These are phyloP conservation scores for Misgurnus mizolepis DNA, from an alignment of 2,113 vertebrate genomes.

Conservation along the genomic window DNA sequence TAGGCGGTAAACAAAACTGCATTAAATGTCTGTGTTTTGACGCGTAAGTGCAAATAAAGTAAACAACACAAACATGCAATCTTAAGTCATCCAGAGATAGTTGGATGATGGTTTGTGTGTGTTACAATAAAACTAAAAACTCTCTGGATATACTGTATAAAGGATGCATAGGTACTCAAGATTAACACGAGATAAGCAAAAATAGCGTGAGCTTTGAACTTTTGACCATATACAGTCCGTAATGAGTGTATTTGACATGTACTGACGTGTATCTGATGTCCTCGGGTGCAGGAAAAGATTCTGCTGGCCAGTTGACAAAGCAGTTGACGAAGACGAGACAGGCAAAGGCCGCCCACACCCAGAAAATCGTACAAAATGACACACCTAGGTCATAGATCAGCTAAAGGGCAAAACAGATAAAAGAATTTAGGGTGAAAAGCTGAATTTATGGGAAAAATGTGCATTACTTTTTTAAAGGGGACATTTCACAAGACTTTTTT, in stretches of 20 bases:
- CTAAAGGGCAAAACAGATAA: conserved; percentile 67
- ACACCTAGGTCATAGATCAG: conserved; percentile 81
- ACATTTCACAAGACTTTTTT: neutral
- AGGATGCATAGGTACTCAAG: too few relatives aligned
- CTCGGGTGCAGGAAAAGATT: conserved; percentile 82
- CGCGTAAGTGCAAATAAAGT: too few relatives aligned
- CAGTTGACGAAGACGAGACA: conserved; percentile 85
- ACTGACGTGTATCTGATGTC: conserved; percentile 82
- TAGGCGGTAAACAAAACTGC: too few relatives aligned
- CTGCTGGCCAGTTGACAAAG: conserved; percentile 83
- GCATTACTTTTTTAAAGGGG: neutral
- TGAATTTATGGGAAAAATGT: neutral
- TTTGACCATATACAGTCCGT: too few relatives aligned
- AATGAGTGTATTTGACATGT: neutral
- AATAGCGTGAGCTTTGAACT: too few relatives aligned
- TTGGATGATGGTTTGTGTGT: too few relatives aligned
- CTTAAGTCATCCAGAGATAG: too few relatives aligned
- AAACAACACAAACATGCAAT: too few relatives aligned
- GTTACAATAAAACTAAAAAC: too few relatives aligned
- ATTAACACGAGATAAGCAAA: too few relatives aligned
- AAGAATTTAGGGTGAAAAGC: neutral
- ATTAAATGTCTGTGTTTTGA: too few relatives aligned
- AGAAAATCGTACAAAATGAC: conserved; percentile 82
- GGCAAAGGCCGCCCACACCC: conserved; percentile 80
- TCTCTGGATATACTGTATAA: too few relatives aligned